Evolutionary conservation across 2,888 invertebrate genomes (phyloP), one percentile per base, ranked within the genome.

Genomic region (Tinea semifulvella): DNA sequence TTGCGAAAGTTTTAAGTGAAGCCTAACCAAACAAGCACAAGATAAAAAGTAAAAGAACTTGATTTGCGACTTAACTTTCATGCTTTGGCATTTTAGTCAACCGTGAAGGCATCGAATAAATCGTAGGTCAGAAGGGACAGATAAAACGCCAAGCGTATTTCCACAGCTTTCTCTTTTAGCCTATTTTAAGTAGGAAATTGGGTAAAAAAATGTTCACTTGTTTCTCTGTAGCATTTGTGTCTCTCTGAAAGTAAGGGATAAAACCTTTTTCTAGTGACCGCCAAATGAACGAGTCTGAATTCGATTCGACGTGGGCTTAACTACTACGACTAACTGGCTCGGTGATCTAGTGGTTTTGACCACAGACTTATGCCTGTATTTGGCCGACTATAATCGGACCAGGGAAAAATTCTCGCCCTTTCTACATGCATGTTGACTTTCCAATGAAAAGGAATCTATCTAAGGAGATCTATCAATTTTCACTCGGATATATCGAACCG

Each of bases 101-200:
- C 68, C 75, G 75, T 74, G 69, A 76, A 76, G 71, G 67, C 72
- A 71, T 69, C 68, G 70, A 74, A 75, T 76, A 74, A 76, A 77
- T 76, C 75, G 75, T 77, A 71, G 74, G 77, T 76, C 77, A 73
- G 70, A 72, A 73, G 75, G 77, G 76, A 77, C 73, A 76, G 72
- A 79, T 76, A 76, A 77, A 76, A 60, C 63, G 65, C 56, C 54
- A 54, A 65, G 58, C 61, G 64, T 61, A 62, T 67, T 69, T 69
- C 62, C 60, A 57, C 56, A 54, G 60, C 58, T 66, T 68, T 71
- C 57, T 57, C 61, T 65, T 66, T 67, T 22, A 40, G 17, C 40
- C 40, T 40, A 40, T 40, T 40, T 40, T 40, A 40, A 40, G 40
- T 20, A 40, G 40, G 40, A 40, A 40, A 40, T 40, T 40, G 40